phyloP scores from a whole-genome alignment of 2,888 invertebrate species.

The Pedicia rivosa region DNA sequence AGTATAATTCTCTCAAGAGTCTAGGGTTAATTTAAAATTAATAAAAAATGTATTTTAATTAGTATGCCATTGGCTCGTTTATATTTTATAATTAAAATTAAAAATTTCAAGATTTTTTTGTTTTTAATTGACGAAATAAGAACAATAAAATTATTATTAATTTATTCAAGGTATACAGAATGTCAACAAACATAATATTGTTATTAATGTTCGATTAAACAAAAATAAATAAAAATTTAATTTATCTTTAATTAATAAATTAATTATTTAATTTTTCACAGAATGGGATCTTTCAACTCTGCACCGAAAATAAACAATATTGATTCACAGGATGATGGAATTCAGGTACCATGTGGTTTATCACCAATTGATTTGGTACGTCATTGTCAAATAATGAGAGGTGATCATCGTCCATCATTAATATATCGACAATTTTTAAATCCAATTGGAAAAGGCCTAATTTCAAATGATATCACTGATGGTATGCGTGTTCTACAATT shows the following conservation, averaged over 20 bases:
- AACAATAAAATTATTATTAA: no score
- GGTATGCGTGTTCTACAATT: conserved; percentile 29
- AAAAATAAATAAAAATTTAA: not conserved
- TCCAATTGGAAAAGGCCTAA: conserved; percentile 13
- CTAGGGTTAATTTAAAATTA: no score
- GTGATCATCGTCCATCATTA: conserved; percentile 34
- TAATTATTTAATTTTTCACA: conserved; percentile 23
- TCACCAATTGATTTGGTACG: conserved; percentile 35
- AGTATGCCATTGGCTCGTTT: no score
- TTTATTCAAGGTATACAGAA: no score
- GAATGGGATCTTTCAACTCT: conserved; percentile 60
- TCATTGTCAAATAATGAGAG: conserved; percentile 32
- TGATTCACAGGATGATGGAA: conserved; percentile 42
- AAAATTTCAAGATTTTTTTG: no score
- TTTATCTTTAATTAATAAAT: not conserved
- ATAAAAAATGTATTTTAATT: no score
- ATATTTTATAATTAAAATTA: no score
- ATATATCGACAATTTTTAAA: conserved; percentile 26
- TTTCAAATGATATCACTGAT: conserved; percentile 23
- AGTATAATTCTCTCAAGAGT: no score
- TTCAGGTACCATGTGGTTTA: conserved; percentile 33
- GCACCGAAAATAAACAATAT: conserved; percentile 46
- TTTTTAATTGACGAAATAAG: no score
- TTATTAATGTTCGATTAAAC: no score
- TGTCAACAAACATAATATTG: no score